phyloP scores from a whole-genome alignment of 2,888 invertebrate genomes.

The Apoda limacodes region DNA sequence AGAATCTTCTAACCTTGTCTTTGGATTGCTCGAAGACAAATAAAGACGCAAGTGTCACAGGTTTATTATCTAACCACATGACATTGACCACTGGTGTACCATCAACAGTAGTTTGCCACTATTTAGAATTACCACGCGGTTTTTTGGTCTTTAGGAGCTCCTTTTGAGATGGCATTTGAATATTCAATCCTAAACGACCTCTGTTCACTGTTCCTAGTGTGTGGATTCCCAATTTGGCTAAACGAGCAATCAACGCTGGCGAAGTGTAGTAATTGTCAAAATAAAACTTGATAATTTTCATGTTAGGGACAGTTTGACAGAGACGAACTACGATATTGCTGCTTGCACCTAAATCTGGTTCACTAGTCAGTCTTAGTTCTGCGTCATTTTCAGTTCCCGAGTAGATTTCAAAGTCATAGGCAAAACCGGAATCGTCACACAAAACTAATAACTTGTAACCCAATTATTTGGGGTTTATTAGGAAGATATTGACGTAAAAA shows the following conservation, averaged over 20 bases:
- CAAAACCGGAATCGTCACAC: slow-evolving; percentile 22
- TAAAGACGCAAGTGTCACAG: slow-evolving; percentile 15
- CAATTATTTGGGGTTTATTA: slow-evolving; percentile 20
- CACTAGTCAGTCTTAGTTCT: slow-evolving; percentile 1
- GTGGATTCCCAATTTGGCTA: slow-evolving; percentile 15
- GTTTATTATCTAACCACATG: slow-evolving; percentile 18
- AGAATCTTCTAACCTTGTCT: slow-evolving; percentile 9
- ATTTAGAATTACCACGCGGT: slow-evolving; percentile 13
- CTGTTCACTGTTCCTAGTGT: slow-evolving; percentile 14
- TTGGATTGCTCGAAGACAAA: slow-evolving; percentile 16
- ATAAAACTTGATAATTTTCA: slow-evolving; percentile 11
- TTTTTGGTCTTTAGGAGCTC: slow-evolving; percentile 10
- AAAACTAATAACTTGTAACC: slow-evolving; percentile 21
- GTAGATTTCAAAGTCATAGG: slow-evolving; percentile 24
- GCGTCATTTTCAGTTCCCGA: slow-evolving; percentile 15
- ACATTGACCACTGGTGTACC: slow-evolving; percentile 7
- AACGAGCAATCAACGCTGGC: slow-evolving; percentile 12
- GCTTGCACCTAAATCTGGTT: slow-evolving; percentile 3
- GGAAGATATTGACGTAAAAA: slow-evolving; percentile 21
- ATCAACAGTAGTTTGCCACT: slow-evolving; percentile 12
- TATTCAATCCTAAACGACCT: slow-evolving; percentile 13
- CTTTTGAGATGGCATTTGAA: slow-evolving; percentile 15
- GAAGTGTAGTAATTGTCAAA: slow-evolving; percentile 19
- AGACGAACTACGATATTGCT: slow-evolving; percentile 7
- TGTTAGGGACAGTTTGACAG: no score